Evolutionary conservation across 2,797 vertebrate species (phyloP).

Genomic region (Pseudochaenichthys georgianus): DNA sequence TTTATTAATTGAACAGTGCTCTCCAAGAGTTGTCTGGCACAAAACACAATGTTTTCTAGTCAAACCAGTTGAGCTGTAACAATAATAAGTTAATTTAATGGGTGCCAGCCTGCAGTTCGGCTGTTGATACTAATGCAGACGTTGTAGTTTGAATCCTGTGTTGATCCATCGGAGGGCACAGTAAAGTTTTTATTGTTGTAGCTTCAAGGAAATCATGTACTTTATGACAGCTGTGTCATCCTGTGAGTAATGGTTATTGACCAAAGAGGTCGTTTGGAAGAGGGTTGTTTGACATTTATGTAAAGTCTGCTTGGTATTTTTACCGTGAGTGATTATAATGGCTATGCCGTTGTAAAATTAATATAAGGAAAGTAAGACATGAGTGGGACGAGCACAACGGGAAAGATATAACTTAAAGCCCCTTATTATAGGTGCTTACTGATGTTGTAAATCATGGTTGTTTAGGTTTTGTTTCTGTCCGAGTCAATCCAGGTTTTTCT

Average conservation of each 20-base stretch:
- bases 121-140: constrained; percentile 23
- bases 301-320: constrained; percentile 28
- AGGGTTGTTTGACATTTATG: constrained; percentile 6
- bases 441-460: constrained; percentile 57
- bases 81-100: background rate
- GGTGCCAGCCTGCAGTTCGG: constrained; percentile 16
- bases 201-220: constrained; percentile 45
- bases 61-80: constrained; percentile 6
- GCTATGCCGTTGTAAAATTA: constrained; percentile 17
- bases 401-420: constrained; percentile 55
- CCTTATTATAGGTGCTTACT: constrained; percentile 67
- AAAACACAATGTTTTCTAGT: constrained; percentile 9
- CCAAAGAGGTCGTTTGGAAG: constrained; percentile 59
- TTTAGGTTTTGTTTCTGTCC: constrained; percentile 51
- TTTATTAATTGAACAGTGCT: constrained; percentile 20
- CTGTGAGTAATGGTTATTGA: constrained; percentile 57
- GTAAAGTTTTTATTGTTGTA: constrained; percentile 36
- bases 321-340: background rate
- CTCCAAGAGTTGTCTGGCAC: constrained; percentile 36
- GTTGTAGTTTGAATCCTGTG: constrained; percentile 12
- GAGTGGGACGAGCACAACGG: constrained; percentile 35
- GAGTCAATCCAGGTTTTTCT: constrained; percentile 21
- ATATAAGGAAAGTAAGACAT: constrained; percentile 21
- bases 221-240: constrained; percentile 34
- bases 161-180: constrained; percentile 10